Conservation (phyloP, 2,113 vertebrate genomes). For the Clinocottus analis region DNA sequence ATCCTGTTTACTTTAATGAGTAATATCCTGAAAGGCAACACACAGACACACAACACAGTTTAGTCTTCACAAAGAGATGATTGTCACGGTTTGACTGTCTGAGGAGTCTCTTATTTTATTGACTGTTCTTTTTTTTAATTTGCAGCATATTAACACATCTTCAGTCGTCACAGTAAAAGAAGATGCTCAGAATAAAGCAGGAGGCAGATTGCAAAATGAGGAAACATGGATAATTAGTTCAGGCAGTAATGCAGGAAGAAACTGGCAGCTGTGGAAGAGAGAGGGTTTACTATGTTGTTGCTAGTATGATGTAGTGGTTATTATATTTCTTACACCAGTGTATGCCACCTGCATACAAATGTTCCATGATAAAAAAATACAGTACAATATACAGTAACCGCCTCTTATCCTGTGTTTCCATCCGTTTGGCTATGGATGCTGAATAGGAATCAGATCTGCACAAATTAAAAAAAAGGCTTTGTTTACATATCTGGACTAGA, state of each 20-base stretch:
- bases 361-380: background rate
- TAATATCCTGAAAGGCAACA: slow-evolving; percentile 51
- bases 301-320: background rate
- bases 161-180: slow-evolving; percentile 56
- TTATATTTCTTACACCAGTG: background rate
- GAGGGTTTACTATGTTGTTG: background rate
- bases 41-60: slow-evolving; percentile 36
- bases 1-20: slow-evolving; percentile 37
- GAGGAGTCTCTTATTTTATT: slow-evolving; percentile 68
- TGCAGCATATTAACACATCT: slow-evolving; percentile 62
- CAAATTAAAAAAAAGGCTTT: slow-evolving; percentile 4
- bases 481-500: background rate
- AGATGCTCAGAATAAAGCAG: slow-evolving; percentile 41
- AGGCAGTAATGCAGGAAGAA: slow-evolving; percentile 40
- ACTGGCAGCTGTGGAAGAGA: slow-evolving; percentile 27
- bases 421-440: background rate
- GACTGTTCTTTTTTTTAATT: slow-evolving; percentile 42
- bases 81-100: slow-evolving; percentile 63
- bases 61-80: slow-evolving; percentile 52
- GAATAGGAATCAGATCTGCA: background rate
- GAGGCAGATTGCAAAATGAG: slow-evolving; percentile 51
- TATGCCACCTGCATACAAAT: background rate
- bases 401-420: background rate
- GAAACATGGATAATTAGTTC: slow-evolving; percentile 58
- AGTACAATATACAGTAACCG: background rate